A percentile compares a stretch with the other conserved stretches of the same genome.
Evolutionary conservation across 64 coral and sea anemone species (phyloP).

Genomic region (Stichodactyla helianthus): DNA sequence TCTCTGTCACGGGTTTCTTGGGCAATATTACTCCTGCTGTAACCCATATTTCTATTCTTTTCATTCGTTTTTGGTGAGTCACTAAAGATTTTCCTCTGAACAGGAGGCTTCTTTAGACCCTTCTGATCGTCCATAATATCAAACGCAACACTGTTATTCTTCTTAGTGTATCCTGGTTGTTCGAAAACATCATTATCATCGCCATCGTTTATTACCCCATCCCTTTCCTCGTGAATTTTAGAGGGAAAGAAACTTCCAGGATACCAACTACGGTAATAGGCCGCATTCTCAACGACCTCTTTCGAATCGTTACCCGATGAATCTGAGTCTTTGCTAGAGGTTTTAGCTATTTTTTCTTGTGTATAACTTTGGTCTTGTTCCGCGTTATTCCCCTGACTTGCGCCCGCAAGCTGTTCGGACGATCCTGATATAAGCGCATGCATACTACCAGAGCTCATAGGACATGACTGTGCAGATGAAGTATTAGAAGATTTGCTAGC

Average conservation of each 20-base stretch:
- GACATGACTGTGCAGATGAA: background rate
- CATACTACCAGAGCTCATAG: background rate
- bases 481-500: background rate
- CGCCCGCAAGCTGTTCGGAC: background rate
- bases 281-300: background rate
- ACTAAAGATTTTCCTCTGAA: background rate
- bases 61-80: background rate
- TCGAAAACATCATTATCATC: background rate
- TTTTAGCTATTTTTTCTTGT: background rate
- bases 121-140: background rate
- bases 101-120: background rate
- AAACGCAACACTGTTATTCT: slow-evolving; percentile 1
- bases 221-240: background rate
- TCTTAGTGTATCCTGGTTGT: background rate
- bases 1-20: background rate
- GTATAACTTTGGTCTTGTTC: background rate
- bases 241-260: slow-evolving; percentile 25
- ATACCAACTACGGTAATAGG: slow-evolving; percentile 24
- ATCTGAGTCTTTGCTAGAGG: background rate
- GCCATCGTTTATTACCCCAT: background rate
- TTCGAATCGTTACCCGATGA: no score
- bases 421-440: no score
- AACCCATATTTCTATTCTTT: background rate
- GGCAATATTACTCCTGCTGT: background rate
- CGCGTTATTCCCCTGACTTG: background rate